These are phyloP conservation scores for Paratrypauchen microcephalus DNA, from an alignment of 2,797 vertebrate species.

Conservation along the genomic window DNA sequence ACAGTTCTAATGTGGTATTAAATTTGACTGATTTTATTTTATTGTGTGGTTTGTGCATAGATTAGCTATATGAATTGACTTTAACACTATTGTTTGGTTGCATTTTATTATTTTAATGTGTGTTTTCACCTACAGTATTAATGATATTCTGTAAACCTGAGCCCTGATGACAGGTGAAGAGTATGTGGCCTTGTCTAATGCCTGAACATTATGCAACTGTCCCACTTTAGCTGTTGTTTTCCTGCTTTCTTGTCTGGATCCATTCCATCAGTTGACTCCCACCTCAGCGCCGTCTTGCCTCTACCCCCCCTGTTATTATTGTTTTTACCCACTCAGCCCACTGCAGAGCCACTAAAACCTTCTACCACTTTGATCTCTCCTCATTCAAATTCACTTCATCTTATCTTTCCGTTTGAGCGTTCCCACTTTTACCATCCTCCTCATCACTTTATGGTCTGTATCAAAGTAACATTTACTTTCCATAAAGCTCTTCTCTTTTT, in stretches of 20 bases:
- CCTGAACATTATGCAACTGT: constrained; percentile 41
- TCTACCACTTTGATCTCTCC: constrained; percentile 33
- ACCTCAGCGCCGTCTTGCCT: constrained; percentile 17
- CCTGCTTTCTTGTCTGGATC: constrained; percentile 52
- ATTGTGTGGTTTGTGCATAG: not conserved
- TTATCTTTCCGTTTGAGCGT: constrained; percentile 25
- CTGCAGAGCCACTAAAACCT: constrained; percentile 19
- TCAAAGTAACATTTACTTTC: constrained; percentile 22
- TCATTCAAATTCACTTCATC: constrained; percentile 29
- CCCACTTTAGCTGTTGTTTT: constrained; percentile 44
- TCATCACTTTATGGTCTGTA: constrained; percentile 11
- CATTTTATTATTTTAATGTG: not conserved
- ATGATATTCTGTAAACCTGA: constrained; percentile 1
- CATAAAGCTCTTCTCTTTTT: constrained; percentile 5
- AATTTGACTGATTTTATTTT: not conserved
- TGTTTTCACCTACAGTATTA: not conserved
- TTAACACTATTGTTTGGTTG: too few species aligned
- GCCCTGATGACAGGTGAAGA: constrained; percentile 10
- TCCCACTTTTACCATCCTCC: constrained; percentile 11
- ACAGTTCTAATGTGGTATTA: not conserved
- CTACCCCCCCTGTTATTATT: constrained; percentile 5
- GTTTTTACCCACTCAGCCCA: constrained; percentile 7
- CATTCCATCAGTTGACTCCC: constrained; percentile 45
- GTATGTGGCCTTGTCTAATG: constrained; percentile 19
- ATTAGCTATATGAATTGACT: not conserved